Conservation (phyloP, 2,113 vertebrate genomes). For the Ginglymostoma cirratum region DNA sequence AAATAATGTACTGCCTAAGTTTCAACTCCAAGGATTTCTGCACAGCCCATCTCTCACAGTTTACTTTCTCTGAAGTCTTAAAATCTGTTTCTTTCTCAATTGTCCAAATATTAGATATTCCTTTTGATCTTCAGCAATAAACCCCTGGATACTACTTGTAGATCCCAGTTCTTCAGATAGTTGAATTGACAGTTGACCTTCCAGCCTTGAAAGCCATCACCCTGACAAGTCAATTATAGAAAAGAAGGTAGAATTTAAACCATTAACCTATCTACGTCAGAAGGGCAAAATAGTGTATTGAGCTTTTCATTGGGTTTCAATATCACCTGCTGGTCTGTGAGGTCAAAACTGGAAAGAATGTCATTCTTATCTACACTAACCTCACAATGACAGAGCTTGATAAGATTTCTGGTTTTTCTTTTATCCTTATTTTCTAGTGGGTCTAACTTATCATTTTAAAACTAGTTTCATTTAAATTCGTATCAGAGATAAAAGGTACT, state of each 20-base stretch:
- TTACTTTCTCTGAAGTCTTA: neutral
- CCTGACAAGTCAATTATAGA: neutral
- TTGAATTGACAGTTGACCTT: neutral
- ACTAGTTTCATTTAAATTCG: neutral
- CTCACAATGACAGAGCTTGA: neutral
- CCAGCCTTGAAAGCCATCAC: neutral
- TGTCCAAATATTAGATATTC: neutral
- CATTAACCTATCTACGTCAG: neutral
- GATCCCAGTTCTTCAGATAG: neutral
- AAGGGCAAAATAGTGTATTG: neutral
- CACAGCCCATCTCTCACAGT: neutral
- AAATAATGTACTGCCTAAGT: neutral
- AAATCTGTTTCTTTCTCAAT: neutral
- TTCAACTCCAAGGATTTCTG: neutral
- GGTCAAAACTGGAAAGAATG: neutral
- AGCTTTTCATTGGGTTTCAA: neutral
- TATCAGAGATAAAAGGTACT: too few relatives aligned
- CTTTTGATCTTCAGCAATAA: neutral
- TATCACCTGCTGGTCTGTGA: neutral
- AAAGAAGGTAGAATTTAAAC: neutral
- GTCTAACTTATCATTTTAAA: neutral
- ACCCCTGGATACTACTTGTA: neutral
- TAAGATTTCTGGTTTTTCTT: neutral
- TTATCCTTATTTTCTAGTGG: neutral
- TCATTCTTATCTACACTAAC: neutral